Percentiles rank a stretch among this genome's conserved stretches.
These are phyloP conservation scores for Himalopsyche anomala DNA, from an alignment of 2,888 invertebrate genomes.

Conservation along the genomic window DNA sequence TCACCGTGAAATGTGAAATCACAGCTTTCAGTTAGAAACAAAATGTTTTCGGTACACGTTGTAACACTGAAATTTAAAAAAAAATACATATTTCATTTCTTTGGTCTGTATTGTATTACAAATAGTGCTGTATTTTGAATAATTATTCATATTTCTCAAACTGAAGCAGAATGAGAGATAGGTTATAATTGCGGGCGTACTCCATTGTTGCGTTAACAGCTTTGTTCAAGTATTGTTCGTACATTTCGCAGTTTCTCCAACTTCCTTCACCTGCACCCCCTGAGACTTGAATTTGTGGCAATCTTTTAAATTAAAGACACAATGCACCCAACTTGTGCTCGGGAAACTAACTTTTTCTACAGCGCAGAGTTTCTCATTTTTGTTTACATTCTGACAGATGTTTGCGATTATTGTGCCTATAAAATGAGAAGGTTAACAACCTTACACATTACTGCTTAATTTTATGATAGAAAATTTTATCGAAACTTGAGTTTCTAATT, in stretches of 20 bases:
- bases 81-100: conserved; percentile 31
- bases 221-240: conserved; percentile 31
- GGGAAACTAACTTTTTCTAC: neutral
- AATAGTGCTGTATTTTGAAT: neutral
- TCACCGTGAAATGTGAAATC: too few relatives aligned
- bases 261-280: neutral
- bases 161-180: conserved; percentile 31
- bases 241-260: conserved; percentile 33
- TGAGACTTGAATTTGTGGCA: conserved; percentile 10
- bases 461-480: too few relatives aligned
- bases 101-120: neutral
- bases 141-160: conserved; percentile 43
- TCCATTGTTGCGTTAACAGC: conserved; percentile 40
- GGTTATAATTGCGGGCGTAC: conserved; percentile 37
- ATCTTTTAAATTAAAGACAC: conserved; percentile 22
- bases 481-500: too few relatives aligned
- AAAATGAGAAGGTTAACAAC: too few relatives aligned
- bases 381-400: neutral
- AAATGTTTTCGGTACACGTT: too few relatives aligned
- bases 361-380: neutral
- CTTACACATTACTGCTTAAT: too few relatives aligned
- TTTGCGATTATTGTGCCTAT: too few relatives aligned
- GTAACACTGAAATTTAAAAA: too few relatives aligned
- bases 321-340: neutral
- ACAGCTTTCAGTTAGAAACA: too few relatives aligned